Conservation (phyloP, 2,113 vertebrate genomes). For the Empidonax alnorum region DNA sequence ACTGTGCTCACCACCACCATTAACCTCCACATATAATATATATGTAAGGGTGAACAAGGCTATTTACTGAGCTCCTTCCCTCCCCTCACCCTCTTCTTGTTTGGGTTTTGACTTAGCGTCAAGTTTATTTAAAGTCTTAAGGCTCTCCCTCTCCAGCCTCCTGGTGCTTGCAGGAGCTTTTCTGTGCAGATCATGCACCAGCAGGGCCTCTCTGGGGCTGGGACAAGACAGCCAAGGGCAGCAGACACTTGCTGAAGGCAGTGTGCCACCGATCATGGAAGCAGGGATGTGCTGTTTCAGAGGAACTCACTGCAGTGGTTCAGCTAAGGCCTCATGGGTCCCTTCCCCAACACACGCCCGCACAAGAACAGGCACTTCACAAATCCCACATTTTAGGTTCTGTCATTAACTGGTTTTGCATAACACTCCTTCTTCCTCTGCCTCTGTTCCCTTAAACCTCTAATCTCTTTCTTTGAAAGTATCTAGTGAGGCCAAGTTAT, state of each 20-base stretch:
- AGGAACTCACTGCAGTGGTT: background rate
- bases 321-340: background rate
- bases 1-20: background rate
- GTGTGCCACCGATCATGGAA: fast-evolving
- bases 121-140: conserved; percentile 50
- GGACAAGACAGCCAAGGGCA: fast-evolving
- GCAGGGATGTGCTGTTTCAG: fast-evolving
- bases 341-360: background rate
- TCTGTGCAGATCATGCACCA: fast-evolving
- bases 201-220: background rate
- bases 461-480: background rate
- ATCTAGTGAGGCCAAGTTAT: background rate
- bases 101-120: conserved; percentile 1
- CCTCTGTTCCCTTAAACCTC: background rate
- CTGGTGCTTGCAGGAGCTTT: background rate
- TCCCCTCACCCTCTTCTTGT: background rate
- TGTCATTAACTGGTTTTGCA: background rate
- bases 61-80: background rate
- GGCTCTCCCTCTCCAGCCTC: background rate
- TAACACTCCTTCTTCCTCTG: background rate
- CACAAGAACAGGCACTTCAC: background rate
- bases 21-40: background rate
- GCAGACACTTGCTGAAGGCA: fast-evolving
- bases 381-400: background rate
- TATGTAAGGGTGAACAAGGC: background rate